phyloP scores from a whole-genome alignment of 2,888 invertebrate species.

The Aleiodes leptofemur region DNA sequence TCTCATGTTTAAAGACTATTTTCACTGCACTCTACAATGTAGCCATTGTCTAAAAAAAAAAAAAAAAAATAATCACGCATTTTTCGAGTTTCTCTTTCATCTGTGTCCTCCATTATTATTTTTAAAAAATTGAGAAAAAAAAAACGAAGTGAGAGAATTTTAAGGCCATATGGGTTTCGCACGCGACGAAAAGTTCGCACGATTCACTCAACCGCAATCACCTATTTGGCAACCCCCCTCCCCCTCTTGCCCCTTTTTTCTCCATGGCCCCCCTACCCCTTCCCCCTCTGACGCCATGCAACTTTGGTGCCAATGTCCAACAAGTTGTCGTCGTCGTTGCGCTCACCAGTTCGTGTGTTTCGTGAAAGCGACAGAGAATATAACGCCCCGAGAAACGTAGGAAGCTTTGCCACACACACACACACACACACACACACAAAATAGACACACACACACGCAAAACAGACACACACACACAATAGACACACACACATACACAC shows the following conservation, averaged over 20 bases:
- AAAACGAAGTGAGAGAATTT: conserved; percentile 2
- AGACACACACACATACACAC: background rate
- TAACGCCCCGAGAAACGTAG: conserved; percentile 10
- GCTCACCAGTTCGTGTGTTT: conserved; percentile 37
- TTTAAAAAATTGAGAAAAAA: background rate
- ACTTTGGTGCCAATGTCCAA: conserved; percentile 57
- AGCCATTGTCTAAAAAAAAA: background rate
- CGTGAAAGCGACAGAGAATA: conserved; percentile 41
- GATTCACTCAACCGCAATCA: conserved; percentile 39
- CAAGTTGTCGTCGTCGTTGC: conserved; percentile 58
- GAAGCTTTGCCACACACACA: conserved; percentile 24
- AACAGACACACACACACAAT: background rate
- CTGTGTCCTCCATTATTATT: background rate
- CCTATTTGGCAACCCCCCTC: conserved; percentile 8
- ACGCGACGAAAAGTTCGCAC: conserved; percentile 43
- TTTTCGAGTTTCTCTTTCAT: background rate
- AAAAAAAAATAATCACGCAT: conserved; percentile 22
- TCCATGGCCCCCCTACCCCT: background rate
- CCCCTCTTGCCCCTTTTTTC: background rate
- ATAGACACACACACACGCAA: conserved; percentile 31
- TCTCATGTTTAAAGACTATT: background rate
- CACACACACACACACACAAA: too few species aligned
- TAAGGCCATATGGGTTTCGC: conserved; percentile 36
- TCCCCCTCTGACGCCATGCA: conserved; percentile 22
- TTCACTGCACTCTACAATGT: too few species aligned